phyloP scores from a whole-genome alignment of 1,140 invertebrate genomes.

The Macrosteles quadrilineatus region DNA sequence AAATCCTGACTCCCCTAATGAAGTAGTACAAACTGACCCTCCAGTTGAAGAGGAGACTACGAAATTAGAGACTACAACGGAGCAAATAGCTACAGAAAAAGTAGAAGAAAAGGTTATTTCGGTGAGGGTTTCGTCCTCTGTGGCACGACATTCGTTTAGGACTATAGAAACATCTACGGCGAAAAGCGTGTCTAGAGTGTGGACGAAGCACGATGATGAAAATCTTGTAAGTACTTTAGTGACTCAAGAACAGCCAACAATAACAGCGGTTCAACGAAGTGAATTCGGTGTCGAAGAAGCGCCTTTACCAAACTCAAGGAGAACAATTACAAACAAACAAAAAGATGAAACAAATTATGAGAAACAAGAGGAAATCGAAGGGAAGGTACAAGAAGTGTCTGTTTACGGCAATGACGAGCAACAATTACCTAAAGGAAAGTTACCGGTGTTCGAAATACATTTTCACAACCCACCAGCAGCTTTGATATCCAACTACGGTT shows the following conservation, averaged over 20 bases:
- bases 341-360: background rate
- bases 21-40: background rate
- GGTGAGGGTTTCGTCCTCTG: constrained; percentile 49
- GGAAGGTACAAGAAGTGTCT: constrained; percentile 17
- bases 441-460: constrained; percentile 8
- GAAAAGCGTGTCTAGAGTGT: background rate
- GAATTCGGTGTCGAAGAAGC: constrained; percentile 59
- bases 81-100: constrained; percentile 24
- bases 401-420: background rate
- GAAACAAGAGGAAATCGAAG: constrained; percentile 11
- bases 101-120: constrained; percentile 43
- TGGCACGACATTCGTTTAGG: constrained; percentile 40
- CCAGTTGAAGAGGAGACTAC: background rate
- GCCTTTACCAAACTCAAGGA: constrained; percentile 42
- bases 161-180: constrained; percentile 7
- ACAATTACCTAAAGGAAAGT: background rate
- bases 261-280: constrained; percentile 56
- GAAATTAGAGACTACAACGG: constrained; percentile 17
- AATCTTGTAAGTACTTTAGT: constrained; percentile 42
- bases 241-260: constrained; percentile 54
- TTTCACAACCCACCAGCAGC: constrained; percentile 28
- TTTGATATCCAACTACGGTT: constrained; percentile 9
- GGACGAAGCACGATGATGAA: constrained; percentile 6
- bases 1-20: background rate
- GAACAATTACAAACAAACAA: background rate